A percentile compares a stretch with the other conserved stretches of the same genome.
phyloP scores from a whole-genome alignment of 1,140 invertebrate species.

The Dufourea novaeangliae region DNA sequence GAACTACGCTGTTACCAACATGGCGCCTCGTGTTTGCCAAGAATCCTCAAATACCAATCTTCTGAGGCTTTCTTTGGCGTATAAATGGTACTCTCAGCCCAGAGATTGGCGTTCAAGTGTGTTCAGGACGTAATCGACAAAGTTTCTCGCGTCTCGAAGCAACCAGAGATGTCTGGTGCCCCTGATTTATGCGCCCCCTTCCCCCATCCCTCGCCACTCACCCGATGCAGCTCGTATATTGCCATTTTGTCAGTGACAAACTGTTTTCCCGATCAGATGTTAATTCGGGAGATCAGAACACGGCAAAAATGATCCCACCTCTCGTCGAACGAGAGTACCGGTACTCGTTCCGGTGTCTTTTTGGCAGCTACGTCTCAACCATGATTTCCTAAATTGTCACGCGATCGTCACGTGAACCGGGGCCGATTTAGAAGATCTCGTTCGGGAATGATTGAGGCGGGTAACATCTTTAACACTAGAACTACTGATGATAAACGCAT shows the following conservation, averaged over 20 bases:
- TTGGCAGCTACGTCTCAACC: background rate
- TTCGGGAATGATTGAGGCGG: constrained; percentile 26
- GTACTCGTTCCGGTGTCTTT: background rate
- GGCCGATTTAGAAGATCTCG: constrained; percentile 36
- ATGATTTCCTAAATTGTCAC: constrained; percentile 34
- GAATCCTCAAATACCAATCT: background rate
- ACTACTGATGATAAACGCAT: too few species aligned
- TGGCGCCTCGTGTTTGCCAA: background rate
- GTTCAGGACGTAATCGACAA: background rate
- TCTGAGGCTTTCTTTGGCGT: background rate
- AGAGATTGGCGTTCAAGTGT: background rate
- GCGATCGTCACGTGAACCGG: constrained; percentile 25
- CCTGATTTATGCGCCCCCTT: constrained; percentile 20
- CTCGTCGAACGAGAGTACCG: background rate
- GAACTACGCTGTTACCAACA: background rate
- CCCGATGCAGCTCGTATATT: constrained; percentile 35
- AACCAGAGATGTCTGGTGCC: background rate
- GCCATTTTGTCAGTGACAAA: constrained; percentile 9
- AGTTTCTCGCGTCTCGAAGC: background rate
- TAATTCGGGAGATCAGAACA: constrained; percentile 23
- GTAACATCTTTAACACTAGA: background rate
- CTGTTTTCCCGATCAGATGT: background rate
- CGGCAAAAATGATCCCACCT: background rate
- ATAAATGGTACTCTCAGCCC: background rate
- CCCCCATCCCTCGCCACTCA: too few species aligned